phyloP scores from a whole-genome alignment of 1,140 invertebrate species.

The Eurytemora carolleeae region DNA sequence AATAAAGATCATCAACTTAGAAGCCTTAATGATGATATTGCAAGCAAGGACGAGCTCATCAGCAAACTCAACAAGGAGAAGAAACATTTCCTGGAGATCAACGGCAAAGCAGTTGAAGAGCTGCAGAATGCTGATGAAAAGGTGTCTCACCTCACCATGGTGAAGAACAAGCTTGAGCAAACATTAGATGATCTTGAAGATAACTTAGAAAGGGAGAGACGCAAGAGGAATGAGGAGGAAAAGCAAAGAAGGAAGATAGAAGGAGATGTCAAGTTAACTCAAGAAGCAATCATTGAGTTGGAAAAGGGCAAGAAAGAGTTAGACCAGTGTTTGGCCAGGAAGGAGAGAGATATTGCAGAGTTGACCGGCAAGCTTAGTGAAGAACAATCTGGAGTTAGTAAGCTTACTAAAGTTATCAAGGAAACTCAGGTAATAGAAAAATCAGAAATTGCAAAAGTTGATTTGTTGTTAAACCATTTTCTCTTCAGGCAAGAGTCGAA shows the following conservation, averaged over 20 bases:
- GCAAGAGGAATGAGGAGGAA: constrained; percentile 91
- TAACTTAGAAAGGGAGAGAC: constrained; percentile 94
- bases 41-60: constrained; percentile 34
- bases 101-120: constrained; percentile 35
- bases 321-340: constrained; percentile 64
- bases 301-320: constrained; percentile 39
- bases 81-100: constrained; percentile 34
- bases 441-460: constrained; percentile 70
- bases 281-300: constrained; percentile 46
- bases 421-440: constrained; percentile 75
- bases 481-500: constrained; percentile 64
- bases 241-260: constrained; percentile 94
- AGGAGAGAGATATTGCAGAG: constrained; percentile 88
- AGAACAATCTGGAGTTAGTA: constrained; percentile 84
- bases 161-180: constrained; percentile 67
- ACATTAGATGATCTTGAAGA: constrained; percentile 95
- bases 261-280: constrained; percentile 81
- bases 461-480: too few species aligned
- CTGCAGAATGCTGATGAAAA: constrained; percentile 88
- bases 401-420: constrained; percentile 90
- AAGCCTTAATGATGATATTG: constrained; percentile 32
- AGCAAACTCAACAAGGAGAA: constrained; percentile 35
- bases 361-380: constrained; percentile 68
- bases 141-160: constrained; percentile 93
- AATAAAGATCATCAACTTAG: constrained; percentile 36